phyloP scores from a whole-genome alignment of 1,140 invertebrate genomes.

The Trichonephila inaurata region DNA sequence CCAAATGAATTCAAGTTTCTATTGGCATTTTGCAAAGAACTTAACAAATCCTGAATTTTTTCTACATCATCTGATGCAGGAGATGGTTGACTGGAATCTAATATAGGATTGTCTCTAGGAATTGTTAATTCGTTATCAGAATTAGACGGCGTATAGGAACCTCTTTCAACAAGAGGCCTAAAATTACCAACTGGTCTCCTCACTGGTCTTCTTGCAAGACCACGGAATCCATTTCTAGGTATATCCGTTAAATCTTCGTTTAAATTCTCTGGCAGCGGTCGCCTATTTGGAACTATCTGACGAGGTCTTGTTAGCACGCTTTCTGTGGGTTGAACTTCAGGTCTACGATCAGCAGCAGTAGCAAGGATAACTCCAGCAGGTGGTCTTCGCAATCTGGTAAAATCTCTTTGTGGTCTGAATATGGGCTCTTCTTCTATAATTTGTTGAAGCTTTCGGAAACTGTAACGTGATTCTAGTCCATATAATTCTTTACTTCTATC shows the following conservation, averaged over 20 bases:
- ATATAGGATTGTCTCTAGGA: not conserved
- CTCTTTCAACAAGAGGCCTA: constrained; percentile 48
- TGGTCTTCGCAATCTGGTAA: constrained; percentile 70
- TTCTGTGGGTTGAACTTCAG: not conserved
- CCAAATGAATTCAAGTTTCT: not conserved
- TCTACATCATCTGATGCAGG: not conserved
- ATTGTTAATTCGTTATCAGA: constrained; percentile 40
- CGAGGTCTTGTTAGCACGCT: constrained; percentile 7
- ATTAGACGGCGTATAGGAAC: not conserved
- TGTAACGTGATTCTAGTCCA: constrained; percentile 74
- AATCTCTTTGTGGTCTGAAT: constrained; percentile 72
- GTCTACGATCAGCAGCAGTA: constrained; percentile 38
- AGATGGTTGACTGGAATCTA: not conserved
- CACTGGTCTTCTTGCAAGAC: not conserved
- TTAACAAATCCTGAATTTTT: constrained; percentile 1
- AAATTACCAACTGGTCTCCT: constrained; percentile 42
- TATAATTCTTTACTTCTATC: constrained; percentile 57
- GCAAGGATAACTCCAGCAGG: constrained; percentile 56
- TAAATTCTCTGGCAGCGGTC: not conserved
- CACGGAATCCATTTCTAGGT: constrained; percentile 26
- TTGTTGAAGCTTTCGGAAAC: constrained; percentile 77
- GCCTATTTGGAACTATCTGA: not conserved
- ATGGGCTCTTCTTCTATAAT: constrained; percentile 65
- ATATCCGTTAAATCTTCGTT: not conserved
- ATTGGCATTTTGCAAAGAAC: constrained; percentile 36